Evolutionary conservation across 2,888 invertebrate genomes (phyloP).

Genomic region (Bedellia somnulentella): DNA sequence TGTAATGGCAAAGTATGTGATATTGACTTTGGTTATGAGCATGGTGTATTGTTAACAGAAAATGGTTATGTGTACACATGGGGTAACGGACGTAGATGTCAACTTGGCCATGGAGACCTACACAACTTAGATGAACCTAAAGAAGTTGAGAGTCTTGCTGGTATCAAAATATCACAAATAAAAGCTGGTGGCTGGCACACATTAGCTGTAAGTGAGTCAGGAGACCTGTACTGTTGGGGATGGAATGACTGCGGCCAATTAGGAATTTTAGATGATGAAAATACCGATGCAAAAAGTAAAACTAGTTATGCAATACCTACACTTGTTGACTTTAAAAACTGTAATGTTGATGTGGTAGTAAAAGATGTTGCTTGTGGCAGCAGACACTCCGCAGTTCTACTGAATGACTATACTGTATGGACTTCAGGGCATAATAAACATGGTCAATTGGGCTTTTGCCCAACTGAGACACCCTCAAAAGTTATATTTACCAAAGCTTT

Average conservation of each 20-base stretch:
- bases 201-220: constrained; percentile 73
- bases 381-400: constrained; percentile 70
- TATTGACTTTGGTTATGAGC: constrained; percentile 79
- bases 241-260: constrained; percentile 89
- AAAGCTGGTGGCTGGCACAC: constrained; percentile 88
- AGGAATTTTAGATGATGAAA: constrained; percentile 51
- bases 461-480: constrained; percentile 19
- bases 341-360: constrained; percentile 45
- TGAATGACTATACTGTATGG: constrained; percentile 70
- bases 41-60: constrained; percentile 70
- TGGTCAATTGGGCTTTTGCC: constrained; percentile 69
- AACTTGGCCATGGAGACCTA: constrained; percentile 79
- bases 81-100: constrained; percentile 86
- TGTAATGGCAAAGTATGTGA: constrained; percentile 58
- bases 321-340: constrained; percentile 32
- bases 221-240: constrained; percentile 89
- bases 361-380: constrained; percentile 74
- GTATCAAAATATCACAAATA: constrained; percentile 70
- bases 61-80: constrained; percentile 76
- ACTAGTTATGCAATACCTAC: constrained; percentile 8
- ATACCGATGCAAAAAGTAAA: constrained; percentile 15
- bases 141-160: constrained; percentile 73
- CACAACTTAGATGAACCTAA: constrained; percentile 65
- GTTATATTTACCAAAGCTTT: constrained; percentile 26
- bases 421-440: constrained; percentile 82